Conservation (phyloP, 2,113 vertebrate species). For the Furnarius figulus region DNA sequence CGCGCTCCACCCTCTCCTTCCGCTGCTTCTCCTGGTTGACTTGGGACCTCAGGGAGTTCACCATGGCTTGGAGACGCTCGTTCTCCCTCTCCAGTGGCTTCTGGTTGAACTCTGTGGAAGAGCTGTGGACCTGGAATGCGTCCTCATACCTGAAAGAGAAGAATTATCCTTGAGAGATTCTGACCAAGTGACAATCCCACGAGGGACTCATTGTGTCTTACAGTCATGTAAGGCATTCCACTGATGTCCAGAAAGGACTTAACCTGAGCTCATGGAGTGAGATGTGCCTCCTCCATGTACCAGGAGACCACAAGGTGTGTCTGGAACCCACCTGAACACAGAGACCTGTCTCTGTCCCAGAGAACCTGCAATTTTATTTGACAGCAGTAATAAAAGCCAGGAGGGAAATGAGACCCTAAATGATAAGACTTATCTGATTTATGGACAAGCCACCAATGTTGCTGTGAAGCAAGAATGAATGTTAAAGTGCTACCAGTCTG, state of each 20-base stretch:
- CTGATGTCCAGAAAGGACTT: not conserved
- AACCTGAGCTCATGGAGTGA: not conserved
- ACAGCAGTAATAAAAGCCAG: not conserved
- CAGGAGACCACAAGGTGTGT: not conserved
- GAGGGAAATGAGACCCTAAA: not conserved
- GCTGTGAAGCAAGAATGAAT: not conserved
- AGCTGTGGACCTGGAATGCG: constrained; percentile 83
- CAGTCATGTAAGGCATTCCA: not conserved
- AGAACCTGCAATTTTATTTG: not conserved
- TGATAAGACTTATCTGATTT: not conserved
- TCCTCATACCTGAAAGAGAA: constrained; percentile 84
- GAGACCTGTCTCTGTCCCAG: not conserved
- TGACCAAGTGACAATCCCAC: not conserved
- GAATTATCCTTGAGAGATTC: not conserved
- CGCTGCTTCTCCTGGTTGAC: constrained; percentile 86
- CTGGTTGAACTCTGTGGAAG: constrained; percentile 83
- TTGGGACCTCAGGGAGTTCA: constrained; percentile 83
- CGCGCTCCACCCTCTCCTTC: constrained; percentile 85
- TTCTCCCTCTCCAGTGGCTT: constrained; percentile 89
- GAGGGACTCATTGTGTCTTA: not conserved
- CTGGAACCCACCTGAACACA: not conserved
- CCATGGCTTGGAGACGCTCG: constrained; percentile 83
- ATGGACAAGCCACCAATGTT: fast-evolving
- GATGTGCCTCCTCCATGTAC: not conserved
- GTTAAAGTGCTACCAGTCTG: not conserved